Evolutionary conservation across 2,888 invertebrate species (phyloP).

Genomic region (Pachliopta kotzebuea): DNA sequence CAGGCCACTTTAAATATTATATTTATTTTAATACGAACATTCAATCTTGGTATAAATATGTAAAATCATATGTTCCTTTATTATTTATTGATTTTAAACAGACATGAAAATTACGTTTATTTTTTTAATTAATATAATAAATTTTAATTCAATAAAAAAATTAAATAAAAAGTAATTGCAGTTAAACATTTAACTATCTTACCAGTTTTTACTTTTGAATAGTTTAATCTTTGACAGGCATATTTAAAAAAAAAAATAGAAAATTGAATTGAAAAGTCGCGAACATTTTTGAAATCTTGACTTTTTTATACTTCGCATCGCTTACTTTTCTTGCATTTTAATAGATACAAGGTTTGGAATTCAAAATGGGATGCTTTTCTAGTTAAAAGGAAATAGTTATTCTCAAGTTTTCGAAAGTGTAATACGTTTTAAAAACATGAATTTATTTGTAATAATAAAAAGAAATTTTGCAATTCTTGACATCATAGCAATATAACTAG

Average conservation of each 20-base stretch:
- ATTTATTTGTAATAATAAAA: no score
- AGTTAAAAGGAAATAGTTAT: not conserved
- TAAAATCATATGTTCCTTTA: not conserved
- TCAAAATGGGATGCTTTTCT: conserved; percentile 11
- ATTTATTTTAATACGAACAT: not conserved
- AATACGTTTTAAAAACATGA: not conserved
- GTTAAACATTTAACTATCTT: not conserved
- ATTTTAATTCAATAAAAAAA: no score
- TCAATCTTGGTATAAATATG: not conserved
- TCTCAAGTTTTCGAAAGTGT: not conserved
- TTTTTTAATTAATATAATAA: no score
- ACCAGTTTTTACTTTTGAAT: not conserved
- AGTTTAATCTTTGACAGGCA: not conserved
- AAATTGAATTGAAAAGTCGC: not conserved
- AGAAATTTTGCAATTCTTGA: no score
- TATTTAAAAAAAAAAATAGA: not conserved
- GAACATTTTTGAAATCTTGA: conserved; percentile 11
- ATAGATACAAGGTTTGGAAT: conserved; percentile 12
- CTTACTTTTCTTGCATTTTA: conserved; percentile 14
- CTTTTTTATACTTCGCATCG: conserved; percentile 13
- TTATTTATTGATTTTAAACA: no score
- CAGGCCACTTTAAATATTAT: not conserved
- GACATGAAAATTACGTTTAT: no score
- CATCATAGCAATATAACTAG: not conserved
- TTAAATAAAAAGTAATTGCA: no score